Evolutionary conservation across 2,797 vertebrate species (phyloP).

Genomic region (Spinus pinus): DNA sequence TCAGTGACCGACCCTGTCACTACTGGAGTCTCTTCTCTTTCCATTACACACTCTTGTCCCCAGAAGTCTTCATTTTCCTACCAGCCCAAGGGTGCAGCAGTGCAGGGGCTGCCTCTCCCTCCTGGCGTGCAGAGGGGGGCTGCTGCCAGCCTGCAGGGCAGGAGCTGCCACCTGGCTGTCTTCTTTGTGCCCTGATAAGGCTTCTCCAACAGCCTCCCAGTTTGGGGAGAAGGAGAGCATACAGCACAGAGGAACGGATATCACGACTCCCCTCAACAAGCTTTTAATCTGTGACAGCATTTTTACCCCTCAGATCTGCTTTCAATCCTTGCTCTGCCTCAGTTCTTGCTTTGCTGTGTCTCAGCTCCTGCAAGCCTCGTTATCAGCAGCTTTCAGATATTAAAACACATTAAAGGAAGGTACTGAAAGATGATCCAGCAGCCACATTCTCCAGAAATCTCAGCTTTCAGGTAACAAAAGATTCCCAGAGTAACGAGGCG

Average conservation of each 20-base stretch:
- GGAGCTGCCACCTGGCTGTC: not conserved
- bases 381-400: not conserved
- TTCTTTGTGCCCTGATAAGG: not conserved
- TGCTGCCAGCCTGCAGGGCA: not conserved
- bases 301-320: not conserved
- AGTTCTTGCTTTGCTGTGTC: not conserved
- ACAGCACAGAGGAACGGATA: not conserved
- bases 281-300: not conserved
- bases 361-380: accelerated
- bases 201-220: not conserved
- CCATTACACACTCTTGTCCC: accelerated
- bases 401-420: not conserved
- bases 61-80: not conserved
- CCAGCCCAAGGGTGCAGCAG: not conserved
- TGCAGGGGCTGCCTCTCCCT: not conserved
- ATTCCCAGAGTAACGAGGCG: not conserved
- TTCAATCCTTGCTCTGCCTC: not conserved
- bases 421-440: not conserved
- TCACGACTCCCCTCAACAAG: not conserved
- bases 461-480: not conserved
- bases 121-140: accelerated
- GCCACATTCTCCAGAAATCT: not conserved
- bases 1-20: not conserved
- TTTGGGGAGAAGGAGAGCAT: not conserved
- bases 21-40: not conserved